Evolutionary conservation across 2,113 vertebrate genomes (phyloP), one percentile per base, ranked within the genome.

Genomic region (Chrysochloris asiatica): DNA sequence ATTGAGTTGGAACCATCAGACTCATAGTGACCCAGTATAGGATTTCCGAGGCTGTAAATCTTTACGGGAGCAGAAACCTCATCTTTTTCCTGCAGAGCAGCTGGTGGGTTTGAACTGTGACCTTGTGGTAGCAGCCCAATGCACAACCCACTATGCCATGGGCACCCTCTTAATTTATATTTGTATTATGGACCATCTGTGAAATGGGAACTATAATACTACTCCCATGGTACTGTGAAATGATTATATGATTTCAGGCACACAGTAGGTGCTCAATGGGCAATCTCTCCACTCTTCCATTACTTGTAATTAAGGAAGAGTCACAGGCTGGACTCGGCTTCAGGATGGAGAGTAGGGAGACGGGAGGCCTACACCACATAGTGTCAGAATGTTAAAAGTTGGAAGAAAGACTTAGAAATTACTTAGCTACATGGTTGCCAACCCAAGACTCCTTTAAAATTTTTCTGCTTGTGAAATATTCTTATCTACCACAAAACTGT

Each of bases 361-460:
- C 33, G 0, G 13, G 38, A 50, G 5, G 59, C 65, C 7, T 16
- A 38, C 0, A 71, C 24, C 6, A 11, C 7, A 4, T 14, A 69
- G 6, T 33, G 45, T n/a, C 33, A 7, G 81, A 50, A 33, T 26
- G 75, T 28, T 30, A 7, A 82, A 63, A 61, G 45, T 8, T 28
- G 17, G 17, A 28, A 76, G 45, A 59, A 63, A 93, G 48, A 36
- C 43, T 71, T 30, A 61, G 50, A 90, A 61, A 81, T 28, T 24
- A 67, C 50, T 36, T 50, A 36, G 41, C 59, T 83, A 79, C 83
- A 30, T 54, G 72, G n/a, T 45, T 86, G 52, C 69, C 50, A 78
- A 52, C 41, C 38, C 84, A 93, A 88, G 76, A 16, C 52, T 71
- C 43, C 75, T 72, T 92, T 79, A 48, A 7, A 86, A 56, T 45